These are phyloP conservation scores for Coregonus clupeaformis DNA, from an alignment of 2,113 vertebrate species.

Conservation along the genomic window DNA sequence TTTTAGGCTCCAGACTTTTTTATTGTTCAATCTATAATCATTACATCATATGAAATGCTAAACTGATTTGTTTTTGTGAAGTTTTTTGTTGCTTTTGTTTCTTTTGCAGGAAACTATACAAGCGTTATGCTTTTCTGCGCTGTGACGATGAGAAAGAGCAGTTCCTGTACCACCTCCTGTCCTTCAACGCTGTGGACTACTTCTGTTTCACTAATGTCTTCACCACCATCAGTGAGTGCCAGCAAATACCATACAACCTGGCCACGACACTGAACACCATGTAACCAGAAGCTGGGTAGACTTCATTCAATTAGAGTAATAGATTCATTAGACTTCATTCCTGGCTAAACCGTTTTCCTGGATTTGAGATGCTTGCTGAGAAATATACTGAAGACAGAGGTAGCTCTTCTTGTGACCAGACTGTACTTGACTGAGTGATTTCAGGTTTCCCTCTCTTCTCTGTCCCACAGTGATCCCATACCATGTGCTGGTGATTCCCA, in stretches of 20 bases:
- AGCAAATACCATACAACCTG: background rate
- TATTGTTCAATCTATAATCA: too few species aligned
- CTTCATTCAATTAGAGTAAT: too few species aligned
- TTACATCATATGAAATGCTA: too few species aligned
- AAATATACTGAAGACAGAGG: background rate
- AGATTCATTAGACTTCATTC: too few species aligned
- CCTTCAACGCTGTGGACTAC: constrained; percentile 98
- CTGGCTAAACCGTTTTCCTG: too few species aligned
- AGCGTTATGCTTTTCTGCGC: constrained; percentile 95
- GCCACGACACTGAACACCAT: background rate
- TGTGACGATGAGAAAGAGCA: constrained; percentile 99
- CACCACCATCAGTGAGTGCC: constrained; percentile 92
- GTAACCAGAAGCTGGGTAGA: background rate
- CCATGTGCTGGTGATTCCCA: constrained; percentile 91
- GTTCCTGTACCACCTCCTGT: constrained; percentile 97
- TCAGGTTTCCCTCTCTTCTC: constrained; percentile 10
- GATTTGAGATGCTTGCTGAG: background rate
- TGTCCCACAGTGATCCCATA: constrained; percentile 91
- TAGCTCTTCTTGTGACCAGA: too few species aligned
- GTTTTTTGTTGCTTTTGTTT: constrained; percentile 28
- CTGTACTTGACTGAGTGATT: background rate
- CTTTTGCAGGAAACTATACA: constrained; percentile 90
- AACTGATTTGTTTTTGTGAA: background rate
- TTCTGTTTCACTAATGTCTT: constrained; percentile 99
- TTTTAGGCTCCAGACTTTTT: background rate